These are phyloP conservation scores for Enteromius treurensis DNA, from an alignment of 2,797 vertebrate genomes.

Conservation along the genomic window DNA sequence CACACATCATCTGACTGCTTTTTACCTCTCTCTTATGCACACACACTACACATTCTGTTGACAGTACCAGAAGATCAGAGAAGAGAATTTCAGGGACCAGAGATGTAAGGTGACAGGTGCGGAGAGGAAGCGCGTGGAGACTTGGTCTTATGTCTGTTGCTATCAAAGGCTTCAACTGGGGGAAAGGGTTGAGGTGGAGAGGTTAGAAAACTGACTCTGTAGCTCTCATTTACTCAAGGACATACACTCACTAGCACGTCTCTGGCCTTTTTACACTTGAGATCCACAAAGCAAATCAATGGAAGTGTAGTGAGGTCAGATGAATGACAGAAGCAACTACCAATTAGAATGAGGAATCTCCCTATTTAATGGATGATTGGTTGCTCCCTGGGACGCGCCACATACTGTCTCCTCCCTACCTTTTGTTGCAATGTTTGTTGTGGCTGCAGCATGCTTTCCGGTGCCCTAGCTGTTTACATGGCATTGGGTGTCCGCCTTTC, in stretches of 20 bases:
- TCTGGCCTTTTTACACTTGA: neutral
- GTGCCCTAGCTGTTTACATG: too few relatives aligned
- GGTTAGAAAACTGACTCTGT: constrained; percentile 7
- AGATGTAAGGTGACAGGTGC: constrained; percentile 40
- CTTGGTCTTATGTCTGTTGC: constrained; percentile 31
- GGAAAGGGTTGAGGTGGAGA: constrained; percentile 12
- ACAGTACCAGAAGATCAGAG: constrained; percentile 42
- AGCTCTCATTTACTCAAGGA: constrained; percentile 17
- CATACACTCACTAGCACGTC: constrained; percentile 18
- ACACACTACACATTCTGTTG: constrained; percentile 19
- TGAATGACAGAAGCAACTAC: too few relatives aligned
- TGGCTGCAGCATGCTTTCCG: too few relatives aligned
- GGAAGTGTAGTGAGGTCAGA: neutral
- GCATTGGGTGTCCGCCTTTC: too few relatives aligned
- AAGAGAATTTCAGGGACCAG: constrained; percentile 16
- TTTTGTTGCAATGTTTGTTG: too few relatives aligned
- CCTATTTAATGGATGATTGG: too few relatives aligned
- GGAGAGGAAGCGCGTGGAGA: constrained; percentile 18
- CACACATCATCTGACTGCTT: constrained; percentile 25
- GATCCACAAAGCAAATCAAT: neutral
- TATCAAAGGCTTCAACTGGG: constrained; percentile 37
- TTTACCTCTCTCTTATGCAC: constrained; percentile 8
- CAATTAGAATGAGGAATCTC: too few relatives aligned
- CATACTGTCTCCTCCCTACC: too few relatives aligned
- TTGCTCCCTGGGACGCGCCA: too few relatives aligned